A percentile compares a stretch with the other conserved stretches of the same genome.
Conservation (phyloP, 64 coral and sea anemone genomes). For the Porites lutea region DNA sequence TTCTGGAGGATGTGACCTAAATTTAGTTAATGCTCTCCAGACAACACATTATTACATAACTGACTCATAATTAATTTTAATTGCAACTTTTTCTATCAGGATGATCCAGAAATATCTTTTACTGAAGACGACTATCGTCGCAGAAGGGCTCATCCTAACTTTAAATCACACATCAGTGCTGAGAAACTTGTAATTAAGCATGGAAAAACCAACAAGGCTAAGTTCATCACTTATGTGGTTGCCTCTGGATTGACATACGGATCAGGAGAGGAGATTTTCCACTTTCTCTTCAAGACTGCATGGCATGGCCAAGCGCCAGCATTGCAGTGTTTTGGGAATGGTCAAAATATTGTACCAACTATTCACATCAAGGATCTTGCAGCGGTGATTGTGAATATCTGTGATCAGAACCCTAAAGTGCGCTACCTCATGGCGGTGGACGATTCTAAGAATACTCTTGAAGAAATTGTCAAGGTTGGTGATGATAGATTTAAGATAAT, state of each 20-base stretch:
- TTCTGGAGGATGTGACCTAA: no score
- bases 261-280: slow-evolving; percentile 94
- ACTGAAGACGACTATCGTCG: slow-evolving; percentile 98
- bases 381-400: slow-evolving; percentile 88
- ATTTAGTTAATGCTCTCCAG: no score
- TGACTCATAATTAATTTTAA: neutral
- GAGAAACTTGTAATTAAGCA: slow-evolving; percentile 98
- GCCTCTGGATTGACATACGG: slow-evolving; percentile 94
- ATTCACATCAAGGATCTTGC: slow-evolving; percentile 95
- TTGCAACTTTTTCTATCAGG: slow-evolving; percentile 42
- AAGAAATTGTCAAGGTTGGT: slow-evolving; percentile 97
- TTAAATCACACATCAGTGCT: slow-evolving; percentile 97
- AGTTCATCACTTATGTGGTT: slow-evolving; percentile 96
- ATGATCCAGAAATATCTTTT: slow-evolving; percentile 98
- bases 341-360: slow-evolving; percentile 95
- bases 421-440: slow-evolving; percentile 95
- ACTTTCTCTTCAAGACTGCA: slow-evolving; percentile 97
- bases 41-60: no score
- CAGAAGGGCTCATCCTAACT: slow-evolving; percentile 95
- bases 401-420: slow-evolving; percentile 97
- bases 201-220: slow-evolving; percentile 97
- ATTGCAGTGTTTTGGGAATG: slow-evolving; percentile 95
- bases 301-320: slow-evolving; percentile 95
- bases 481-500: no score
- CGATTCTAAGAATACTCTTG: slow-evolving; percentile 95